A percentile compares a stretch with the other conserved stretches of the same genome.
Evolutionary conservation across 2,113 vertebrate genomes (phyloP).

Genomic region (Falco punctatus): DNA sequence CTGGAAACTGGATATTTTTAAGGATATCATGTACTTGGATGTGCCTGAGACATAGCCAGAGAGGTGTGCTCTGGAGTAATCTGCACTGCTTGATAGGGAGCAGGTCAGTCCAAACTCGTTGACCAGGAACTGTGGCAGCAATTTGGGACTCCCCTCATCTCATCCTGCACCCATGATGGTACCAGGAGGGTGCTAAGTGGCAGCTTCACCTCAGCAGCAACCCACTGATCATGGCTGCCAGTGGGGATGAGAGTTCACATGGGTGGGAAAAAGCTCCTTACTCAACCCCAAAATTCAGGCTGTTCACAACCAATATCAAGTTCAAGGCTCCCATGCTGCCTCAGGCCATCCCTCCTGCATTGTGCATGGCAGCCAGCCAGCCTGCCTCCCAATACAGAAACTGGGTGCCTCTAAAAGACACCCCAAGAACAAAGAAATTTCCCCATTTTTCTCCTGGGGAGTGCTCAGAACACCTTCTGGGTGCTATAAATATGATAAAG

Average conservation of each 20-base stretch:
- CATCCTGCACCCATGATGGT: accelerated
- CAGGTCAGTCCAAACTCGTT: not conserved
- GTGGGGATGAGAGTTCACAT: not conserved
- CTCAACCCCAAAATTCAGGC: not conserved
- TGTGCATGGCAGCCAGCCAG: not conserved
- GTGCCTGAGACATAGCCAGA: not conserved
- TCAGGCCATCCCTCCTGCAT: not conserved
- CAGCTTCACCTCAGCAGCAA: not conserved
- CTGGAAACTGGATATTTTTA: constrained; percentile 4
- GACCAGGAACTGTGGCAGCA: not conserved
- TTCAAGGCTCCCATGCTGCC: not conserved
- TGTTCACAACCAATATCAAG: not conserved
- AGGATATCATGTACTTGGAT: not conserved
- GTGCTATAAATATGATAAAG: not conserved
- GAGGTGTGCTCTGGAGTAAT: not conserved
- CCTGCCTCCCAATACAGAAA: not conserved
- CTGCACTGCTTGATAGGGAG: not conserved
- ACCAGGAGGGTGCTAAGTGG: not conserved
- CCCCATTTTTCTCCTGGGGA: not conserved
- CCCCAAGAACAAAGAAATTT: not conserved
- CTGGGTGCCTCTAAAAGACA: not conserved
- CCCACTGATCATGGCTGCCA: accelerated
- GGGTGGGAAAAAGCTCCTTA: not conserved
- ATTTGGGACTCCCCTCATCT: not conserved
- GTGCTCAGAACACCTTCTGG: not conserved